Evolutionary conservation across 2,113 vertebrate genomes (phyloP).

Genomic region (Barbus barbus): DNA sequence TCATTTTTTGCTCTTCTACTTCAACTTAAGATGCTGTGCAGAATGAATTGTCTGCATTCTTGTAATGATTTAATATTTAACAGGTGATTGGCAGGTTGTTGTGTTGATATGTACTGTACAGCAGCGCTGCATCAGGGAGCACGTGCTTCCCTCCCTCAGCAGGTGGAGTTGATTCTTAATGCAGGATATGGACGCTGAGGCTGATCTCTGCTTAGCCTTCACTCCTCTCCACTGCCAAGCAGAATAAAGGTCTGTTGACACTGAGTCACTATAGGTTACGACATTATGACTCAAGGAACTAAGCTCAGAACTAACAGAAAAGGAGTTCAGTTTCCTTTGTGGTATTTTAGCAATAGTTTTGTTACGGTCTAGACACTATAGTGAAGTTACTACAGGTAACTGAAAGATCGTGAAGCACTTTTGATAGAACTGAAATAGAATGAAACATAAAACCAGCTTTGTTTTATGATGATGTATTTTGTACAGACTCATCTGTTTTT

Average conservation of each 20-base stretch:
- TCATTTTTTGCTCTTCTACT: background rate
- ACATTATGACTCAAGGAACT: background rate
- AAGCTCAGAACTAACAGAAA: background rate
- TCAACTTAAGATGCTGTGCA: background rate
- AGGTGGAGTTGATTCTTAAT: background rate
- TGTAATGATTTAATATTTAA: conserved; percentile 16
- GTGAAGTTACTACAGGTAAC: conserved; percentile 24
- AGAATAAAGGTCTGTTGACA: background rate
- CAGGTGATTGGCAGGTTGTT: background rate
- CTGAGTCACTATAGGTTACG: background rate
- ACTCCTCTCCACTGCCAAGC: background rate
- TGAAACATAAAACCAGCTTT: conserved; percentile 17
- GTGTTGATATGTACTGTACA: conserved; percentile 15
- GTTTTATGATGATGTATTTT: conserved; percentile 43
- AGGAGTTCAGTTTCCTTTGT: conserved; percentile 31
- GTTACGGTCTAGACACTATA: conserved; percentile 45
- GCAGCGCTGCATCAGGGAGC: background rate
- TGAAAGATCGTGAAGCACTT: conserved; percentile 49
- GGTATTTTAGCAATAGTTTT: conserved; percentile 53
- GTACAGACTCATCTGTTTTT: conserved; percentile 32
- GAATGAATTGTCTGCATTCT: background rate
- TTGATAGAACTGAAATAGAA: conserved; percentile 48
- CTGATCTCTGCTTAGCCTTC: background rate
- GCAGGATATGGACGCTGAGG: background rate
- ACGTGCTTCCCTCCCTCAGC: background rate